Evolutionary conservation across 2,113 vertebrate species (phyloP), one percentile per base, ranked within the genome.

Genomic region (Tragelaphus imberbis): DNA sequence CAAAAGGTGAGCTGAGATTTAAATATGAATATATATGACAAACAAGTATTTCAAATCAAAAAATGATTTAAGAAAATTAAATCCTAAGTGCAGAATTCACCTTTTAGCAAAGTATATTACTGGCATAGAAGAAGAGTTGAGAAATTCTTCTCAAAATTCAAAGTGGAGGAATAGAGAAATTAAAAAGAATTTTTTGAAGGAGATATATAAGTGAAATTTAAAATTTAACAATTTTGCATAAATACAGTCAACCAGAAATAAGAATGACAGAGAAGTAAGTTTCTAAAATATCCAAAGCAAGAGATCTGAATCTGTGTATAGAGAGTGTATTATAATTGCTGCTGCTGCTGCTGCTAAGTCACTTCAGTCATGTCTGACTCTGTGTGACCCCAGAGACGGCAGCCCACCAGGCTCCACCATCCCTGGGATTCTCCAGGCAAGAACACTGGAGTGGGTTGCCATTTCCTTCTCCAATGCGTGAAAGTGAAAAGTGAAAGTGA

Each of bases 1-100:
- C 44, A 85, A 71, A 71, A 86, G 16, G 14, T 53, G 7, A 91
- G 8, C 5, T 49, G 27, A 85, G 14, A 27, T 55, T 84, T 61
- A 85, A 53, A 65, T 59, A 36, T 55, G 13, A 47, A 71, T 16
- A 49, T 36, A 40, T 33, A 85, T 55, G 9, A 71, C 19, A 92
- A 59, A 49, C 9, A 55, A 12, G 1, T 36, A 56, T 79, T 65
- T 65, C 33, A 53, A 59, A 59, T 47, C n/a, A 84, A 85, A 84
- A 92, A 84, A 53, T 53, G 1, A 8, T 10, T 93, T 84, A 47
- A 63, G 47, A 55, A 96, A 77, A 89, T 84, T 61, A 63, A 89
- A 84, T 55, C 15, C n/a, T 53, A 84, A 61, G 28, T 58, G 19
- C 10, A 28, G 9, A 90, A 94, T 51, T 58, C 23, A 25, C 3